Conservation (phyloP, 2,113 vertebrate genomes). For the Phrynocephalus versicolor region DNA sequence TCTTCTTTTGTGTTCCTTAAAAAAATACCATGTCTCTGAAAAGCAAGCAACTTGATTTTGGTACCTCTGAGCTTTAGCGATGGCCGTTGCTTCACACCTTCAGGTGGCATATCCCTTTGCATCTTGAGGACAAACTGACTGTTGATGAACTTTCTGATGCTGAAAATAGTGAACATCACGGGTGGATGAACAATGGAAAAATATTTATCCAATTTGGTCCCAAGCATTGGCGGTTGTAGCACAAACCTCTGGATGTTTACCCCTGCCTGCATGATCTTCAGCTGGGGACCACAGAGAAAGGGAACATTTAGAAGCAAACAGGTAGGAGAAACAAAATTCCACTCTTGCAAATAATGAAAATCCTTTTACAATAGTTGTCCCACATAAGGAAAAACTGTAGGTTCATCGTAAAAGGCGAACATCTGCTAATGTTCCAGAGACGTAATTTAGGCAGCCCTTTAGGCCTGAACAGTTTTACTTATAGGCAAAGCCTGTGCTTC, state of each 20-base stretch:
- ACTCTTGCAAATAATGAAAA: neutral
- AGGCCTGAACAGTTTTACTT: no score
- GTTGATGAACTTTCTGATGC: conserved; percentile 80
- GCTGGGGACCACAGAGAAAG: conserved; percentile 57
- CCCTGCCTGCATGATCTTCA: conserved; percentile 77
- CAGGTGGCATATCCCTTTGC: conserved; percentile 63
- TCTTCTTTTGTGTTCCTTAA: neutral
- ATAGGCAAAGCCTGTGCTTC: no score
- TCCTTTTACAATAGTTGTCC: neutral
- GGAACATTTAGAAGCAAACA: neutral
- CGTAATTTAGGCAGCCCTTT: no score
- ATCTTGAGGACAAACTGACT: conserved; percentile 80
- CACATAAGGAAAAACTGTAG: no score
- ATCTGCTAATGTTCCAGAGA: no score
- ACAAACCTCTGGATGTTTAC: conserved; percentile 81
- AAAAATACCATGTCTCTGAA: neutral
- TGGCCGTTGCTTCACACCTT: conserved; percentile 53
- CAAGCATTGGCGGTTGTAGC: conserved; percentile 68
- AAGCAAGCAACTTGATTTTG: neutral
- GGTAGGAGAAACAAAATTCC: neutral
- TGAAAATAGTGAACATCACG: conserved; percentile 76
- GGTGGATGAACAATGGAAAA: conserved; percentile 78
- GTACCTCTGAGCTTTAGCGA: conserved; percentile 75
- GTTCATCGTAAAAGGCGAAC: no score
- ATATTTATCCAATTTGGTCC: conserved; percentile 66